Evolutionary conservation across 2,113 vertebrate genomes (phyloP).

Genomic region (Scatophagus argus): DNA sequence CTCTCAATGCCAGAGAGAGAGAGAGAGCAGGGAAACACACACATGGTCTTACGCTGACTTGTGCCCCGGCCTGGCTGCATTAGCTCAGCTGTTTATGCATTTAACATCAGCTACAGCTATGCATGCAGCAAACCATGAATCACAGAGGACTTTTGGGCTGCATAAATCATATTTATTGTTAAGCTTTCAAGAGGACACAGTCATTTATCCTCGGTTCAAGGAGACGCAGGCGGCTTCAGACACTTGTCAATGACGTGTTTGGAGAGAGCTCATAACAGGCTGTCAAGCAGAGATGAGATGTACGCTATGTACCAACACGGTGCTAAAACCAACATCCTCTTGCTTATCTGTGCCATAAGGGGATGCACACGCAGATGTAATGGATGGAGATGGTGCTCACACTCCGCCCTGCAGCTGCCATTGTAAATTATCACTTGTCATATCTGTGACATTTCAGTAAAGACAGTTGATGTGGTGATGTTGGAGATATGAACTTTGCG

Average conservation of each 20-base stretch:
- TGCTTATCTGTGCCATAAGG: conserved; percentile 62
- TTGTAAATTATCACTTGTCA: conserved; percentile 76
- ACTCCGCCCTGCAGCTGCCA: conserved; percentile 46
- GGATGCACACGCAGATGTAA: conserved; percentile 50
- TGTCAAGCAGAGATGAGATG: conserved; percentile 62
- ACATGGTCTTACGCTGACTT: conserved; percentile 35
- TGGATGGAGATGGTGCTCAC: conserved; percentile 51
- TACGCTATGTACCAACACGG: conserved; percentile 17
- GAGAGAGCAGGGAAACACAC: no score
- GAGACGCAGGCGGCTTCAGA: conserved; percentile 63
- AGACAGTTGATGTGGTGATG: conserved; percentile 57
- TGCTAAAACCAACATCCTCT: conserved; percentile 53
- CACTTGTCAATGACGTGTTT: conserved; percentile 63
- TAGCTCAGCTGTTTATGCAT: conserved; percentile 61
- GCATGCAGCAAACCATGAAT: conserved; percentile 60
- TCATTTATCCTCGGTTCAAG: conserved; percentile 73
- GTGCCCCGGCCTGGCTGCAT: not conserved
- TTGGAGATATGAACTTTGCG: conserved; percentile 59
- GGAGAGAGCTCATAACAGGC: conserved; percentile 56
- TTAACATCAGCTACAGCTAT: conserved; percentile 53
- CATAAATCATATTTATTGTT: conserved; percentile 68
- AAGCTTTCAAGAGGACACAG: conserved; percentile 57
- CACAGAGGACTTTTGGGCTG: conserved; percentile 53
- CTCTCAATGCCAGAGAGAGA: conserved; percentile 21
- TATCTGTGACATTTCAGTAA: conserved; percentile 69